phyloP scores from a whole-genome alignment of 2,797 vertebrate genomes.

The Characodon lateralis region DNA sequence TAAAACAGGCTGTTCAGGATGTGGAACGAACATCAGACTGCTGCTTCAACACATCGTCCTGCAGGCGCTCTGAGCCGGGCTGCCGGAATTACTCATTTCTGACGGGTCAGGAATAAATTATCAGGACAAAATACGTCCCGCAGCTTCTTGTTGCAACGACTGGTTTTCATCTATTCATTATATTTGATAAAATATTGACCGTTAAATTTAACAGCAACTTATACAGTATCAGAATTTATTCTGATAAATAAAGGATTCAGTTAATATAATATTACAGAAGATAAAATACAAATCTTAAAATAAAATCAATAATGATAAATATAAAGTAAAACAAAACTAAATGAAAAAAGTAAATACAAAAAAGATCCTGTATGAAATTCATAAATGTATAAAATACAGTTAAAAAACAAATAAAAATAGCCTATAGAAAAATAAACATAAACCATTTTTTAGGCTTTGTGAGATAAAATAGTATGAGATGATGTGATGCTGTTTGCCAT shows the following conservation, averaged over 20 bases:
- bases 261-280: too few species aligned
- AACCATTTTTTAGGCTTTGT: neutral
- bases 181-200: too few species aligned
- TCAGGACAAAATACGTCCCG: neutral
- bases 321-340: neutral
- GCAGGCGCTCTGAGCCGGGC: neutral
- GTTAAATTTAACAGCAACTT: too few species aligned
- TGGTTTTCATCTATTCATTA: too few species aligned
- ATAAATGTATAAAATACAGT: neutral
- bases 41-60: neutral
- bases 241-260: too few species aligned
- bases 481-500: too few species aligned
- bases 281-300: too few species aligned
- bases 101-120: neutral
- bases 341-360: neutral
- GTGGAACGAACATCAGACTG: neutral
- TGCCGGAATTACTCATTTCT: neutral
- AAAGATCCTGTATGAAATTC: neutral
- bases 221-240: too few species aligned
- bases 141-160: too few species aligned
- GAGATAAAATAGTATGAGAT: neutral
- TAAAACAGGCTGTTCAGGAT: conserved; percentile 10
- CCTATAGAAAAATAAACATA: neutral
- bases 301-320: neutral
- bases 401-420: neutral